phyloP scores from a whole-genome alignment of 2,888 invertebrate species.

The Yponomeuta plumbellus region DNA sequence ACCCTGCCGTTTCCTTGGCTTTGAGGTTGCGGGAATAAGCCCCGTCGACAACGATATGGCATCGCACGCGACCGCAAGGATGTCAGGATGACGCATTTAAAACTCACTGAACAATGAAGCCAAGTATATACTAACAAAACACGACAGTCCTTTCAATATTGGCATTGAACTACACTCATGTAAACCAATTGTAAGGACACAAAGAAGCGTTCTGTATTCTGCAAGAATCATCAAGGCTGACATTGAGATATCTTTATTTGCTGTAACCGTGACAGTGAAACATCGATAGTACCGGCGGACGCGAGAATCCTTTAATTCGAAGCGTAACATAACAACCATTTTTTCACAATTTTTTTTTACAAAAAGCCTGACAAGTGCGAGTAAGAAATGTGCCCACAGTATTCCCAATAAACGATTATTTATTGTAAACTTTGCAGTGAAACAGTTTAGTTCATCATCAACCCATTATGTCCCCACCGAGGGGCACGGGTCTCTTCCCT shows the following conservation, averaged over 20 bases:
- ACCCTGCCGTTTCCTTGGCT: background rate
- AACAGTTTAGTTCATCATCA: too few relatives aligned
- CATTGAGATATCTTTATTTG: background rate
- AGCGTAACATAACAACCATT: too few relatives aligned
- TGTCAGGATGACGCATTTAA: slow-evolving; percentile 18
- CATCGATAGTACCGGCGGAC: too few relatives aligned
- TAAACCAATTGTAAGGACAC: background rate
- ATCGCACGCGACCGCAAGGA: slow-evolving; percentile 21
- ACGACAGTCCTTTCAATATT: background rate
- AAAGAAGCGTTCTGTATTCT: background rate
- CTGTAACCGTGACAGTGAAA: background rate
- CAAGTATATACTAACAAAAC: background rate
- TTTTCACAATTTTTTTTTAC: too few relatives aligned
- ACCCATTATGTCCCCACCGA: too few relatives aligned
- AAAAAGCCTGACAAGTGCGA: too few relatives aligned
- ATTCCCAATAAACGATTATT: too few relatives aligned
- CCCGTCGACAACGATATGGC: slow-evolving; percentile 11
- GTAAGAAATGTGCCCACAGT: too few relatives aligned
- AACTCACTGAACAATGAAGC: slow-evolving; percentile 4
- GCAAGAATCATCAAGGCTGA: background rate
- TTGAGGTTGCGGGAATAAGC: background rate
- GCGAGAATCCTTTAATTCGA: too few relatives aligned
- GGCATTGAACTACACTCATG: background rate
- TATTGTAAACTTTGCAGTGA: too few relatives aligned
- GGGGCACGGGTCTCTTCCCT: too few relatives aligned